Conservation (phyloP, 2,888 invertebrate genomes). For the Ligdia adustata region DNA sequence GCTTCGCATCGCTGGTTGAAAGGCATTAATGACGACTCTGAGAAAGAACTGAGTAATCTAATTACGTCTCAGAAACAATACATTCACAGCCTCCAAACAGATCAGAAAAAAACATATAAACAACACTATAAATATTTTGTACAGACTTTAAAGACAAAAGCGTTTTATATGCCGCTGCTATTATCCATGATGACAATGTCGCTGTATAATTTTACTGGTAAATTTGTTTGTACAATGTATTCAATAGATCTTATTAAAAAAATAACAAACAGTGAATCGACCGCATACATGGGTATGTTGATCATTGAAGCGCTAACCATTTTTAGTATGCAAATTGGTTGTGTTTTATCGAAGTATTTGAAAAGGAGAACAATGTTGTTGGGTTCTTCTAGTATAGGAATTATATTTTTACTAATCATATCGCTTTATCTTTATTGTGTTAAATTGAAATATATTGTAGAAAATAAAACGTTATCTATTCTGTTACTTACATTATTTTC, state of each 20-base stretch:
- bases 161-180: slow-evolving; percentile 36
- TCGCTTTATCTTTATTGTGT: slow-evolving; percentile 50
- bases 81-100: slow-evolving; percentile 14
- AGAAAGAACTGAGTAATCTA: slow-evolving; percentile 38
- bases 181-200: slow-evolving; percentile 31
- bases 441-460: slow-evolving; percentile 36
- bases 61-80: slow-evolving; percentile 39
- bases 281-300: slow-evolving; percentile 48
- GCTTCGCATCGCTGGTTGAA: slow-evolving; percentile 42
- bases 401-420: slow-evolving; percentile 43
- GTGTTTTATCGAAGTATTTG: slow-evolving; percentile 39
- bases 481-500: slow-evolving; percentile 45
- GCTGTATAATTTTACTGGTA: slow-evolving; percentile 27
- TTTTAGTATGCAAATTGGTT: slow-evolving; percentile 42
- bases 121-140: not conserved
- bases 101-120: not conserved
- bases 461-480: slow-evolving; percentile 44
- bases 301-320: slow-evolving; percentile 53
- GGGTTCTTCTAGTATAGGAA: slow-evolving; percentile 42
- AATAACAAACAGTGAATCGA: slow-evolving; percentile 36
- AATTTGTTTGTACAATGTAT: slow-evolving; percentile 25
- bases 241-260: slow-evolving; percentile 35
- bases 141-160: slow-evolving; percentile 30
- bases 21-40: slow-evolving; percentile 35
- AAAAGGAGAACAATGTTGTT: slow-evolving; percentile 44